phyloP scores from a whole-genome alignment of 2,797 vertebrate genomes.

The Pangasius sanitwongsei region DNA sequence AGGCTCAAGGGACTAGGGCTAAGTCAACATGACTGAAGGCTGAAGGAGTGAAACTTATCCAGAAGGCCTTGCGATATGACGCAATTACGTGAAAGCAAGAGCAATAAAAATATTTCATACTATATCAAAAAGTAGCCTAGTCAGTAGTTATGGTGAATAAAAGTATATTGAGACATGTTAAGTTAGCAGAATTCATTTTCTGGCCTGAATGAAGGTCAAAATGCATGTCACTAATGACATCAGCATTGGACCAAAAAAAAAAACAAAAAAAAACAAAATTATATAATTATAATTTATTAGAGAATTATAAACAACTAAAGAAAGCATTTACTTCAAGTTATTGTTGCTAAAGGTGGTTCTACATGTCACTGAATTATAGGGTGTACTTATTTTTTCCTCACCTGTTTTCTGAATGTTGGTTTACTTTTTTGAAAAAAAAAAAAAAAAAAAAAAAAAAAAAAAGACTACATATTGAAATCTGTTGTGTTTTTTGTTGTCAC shows the following conservation, averaged over 20 bases:
- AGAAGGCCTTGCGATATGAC: constrained; percentile 19
- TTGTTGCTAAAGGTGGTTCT: neutral
- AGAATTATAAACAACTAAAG: neutral
- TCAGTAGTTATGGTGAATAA: neutral
- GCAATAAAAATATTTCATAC: neutral
- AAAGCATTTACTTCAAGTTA: neutral
- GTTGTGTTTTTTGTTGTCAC: too few species aligned
- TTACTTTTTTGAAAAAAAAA: neutral
- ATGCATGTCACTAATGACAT: neutral
- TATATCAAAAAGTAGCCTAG: neutral
- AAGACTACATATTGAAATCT: neutral
- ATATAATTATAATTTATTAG: too few species aligned
- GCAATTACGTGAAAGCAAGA: neutral
- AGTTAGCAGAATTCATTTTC: neutral
- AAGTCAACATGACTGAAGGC: constrained; percentile 43
- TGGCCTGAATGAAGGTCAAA: neutral
- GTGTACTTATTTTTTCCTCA: neutral
- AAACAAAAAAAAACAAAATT: too few species aligned
- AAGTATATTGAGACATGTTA: too few species aligned
- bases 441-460: neutral
- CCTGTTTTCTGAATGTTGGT: neutral
- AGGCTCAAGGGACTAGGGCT: constrained; percentile 63
- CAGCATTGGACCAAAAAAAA: neutral
- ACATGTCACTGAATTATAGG: neutral
- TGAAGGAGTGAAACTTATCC: constrained; percentile 20